A percentile compares a stretch with the other conserved stretches of the same genome.
Evolutionary conservation across 1,140 invertebrate genomes (phyloP).

Genomic region (Bombus breviceps): DNA sequence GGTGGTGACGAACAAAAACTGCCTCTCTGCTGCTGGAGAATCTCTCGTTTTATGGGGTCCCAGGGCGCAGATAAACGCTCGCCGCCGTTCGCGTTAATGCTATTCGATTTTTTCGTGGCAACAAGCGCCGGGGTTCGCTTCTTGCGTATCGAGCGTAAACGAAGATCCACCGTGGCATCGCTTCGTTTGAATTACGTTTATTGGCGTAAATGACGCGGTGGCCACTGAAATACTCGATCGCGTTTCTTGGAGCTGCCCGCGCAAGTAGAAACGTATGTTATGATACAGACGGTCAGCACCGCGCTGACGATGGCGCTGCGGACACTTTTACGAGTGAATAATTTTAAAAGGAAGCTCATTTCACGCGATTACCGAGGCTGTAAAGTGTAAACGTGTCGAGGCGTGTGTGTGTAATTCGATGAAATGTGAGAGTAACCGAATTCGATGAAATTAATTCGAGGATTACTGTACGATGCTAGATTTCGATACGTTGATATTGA

Average conservation of each 20-base stretch:
- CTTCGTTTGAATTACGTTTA: conserved; percentile 44
- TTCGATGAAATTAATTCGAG: neutral
- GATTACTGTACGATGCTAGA: neutral
- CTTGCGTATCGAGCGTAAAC: conserved; percentile 15
- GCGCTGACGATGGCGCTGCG: too few relatives aligned
- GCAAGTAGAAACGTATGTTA: conserved; percentile 21
- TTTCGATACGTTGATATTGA: too few relatives aligned
- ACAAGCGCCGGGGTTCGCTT: neutral
- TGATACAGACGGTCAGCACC: neutral
- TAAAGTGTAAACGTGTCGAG: too few relatives aligned
- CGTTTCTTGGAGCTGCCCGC: neutral
- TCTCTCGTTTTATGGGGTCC: conserved; percentile 52
- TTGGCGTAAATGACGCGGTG: conserved; percentile 16
- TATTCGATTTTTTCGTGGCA: conserved; percentile 44
- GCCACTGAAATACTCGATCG: neutral
- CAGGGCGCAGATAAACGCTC: conserved; percentile 51
- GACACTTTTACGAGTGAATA: conserved; percentile 31
- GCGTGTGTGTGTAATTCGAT: neutral
- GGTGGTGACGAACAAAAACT: conserved; percentile 59
- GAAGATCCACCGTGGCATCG: neutral
- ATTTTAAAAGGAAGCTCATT: conserved; percentile 16
- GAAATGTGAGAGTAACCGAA: neutral
- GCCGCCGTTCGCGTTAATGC: conserved; percentile 37
- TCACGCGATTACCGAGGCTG: conserved; percentile 1
- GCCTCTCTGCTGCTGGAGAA: conserved; percentile 15